Percentiles rank a stretch among this genome's conserved stretches.
Evolutionary conservation across 2,888 invertebrate genomes (phyloP).

Genomic region (Ceramica pisi): DNA sequence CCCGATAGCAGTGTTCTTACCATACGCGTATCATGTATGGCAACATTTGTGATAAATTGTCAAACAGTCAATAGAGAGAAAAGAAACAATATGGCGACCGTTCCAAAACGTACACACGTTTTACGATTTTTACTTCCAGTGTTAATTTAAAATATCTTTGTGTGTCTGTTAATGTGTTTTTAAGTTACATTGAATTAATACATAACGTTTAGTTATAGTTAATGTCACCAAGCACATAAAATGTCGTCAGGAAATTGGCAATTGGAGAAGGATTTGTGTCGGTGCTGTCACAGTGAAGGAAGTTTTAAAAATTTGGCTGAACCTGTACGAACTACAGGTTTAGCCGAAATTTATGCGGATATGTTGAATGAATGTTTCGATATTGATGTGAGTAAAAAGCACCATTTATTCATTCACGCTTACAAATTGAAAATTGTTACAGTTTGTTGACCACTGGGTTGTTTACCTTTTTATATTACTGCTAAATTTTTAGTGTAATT

Average conservation of each 20-base stretch:
- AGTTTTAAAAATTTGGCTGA: constrained; percentile 76
- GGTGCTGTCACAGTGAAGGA: constrained; percentile 84
- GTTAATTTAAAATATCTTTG: constrained; percentile 3
- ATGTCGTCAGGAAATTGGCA: constrained; percentile 77
- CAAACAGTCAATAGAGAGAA: no score
- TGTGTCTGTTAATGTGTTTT: not conserved
- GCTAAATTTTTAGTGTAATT: not conserved
- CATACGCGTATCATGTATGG: not conserved
- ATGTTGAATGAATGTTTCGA: constrained; percentile 78
- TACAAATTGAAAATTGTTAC: not conserved
- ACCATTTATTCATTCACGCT: not conserved
- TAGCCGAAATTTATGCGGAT: constrained; percentile 75
- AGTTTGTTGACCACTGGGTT: not conserved
- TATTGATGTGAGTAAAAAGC: constrained; percentile 75
- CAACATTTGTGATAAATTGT: not conserved
- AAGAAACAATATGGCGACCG: constrained; percentile 40
- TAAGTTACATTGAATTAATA: not conserved
- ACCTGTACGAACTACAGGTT: constrained; percentile 63
- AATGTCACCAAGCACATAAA: constrained; percentile 57
- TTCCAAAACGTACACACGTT: not conserved
- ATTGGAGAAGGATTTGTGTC: constrained; percentile 80
- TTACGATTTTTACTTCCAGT: not conserved
- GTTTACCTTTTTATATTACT: constrained; percentile 16
- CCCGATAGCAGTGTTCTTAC: no score
- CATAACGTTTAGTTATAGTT: constrained; percentile 12